These are phyloP conservation scores for Danio aesculapii DNA, from an alignment of 2,797 vertebrate genomes.

Conservation along the genomic window DNA sequence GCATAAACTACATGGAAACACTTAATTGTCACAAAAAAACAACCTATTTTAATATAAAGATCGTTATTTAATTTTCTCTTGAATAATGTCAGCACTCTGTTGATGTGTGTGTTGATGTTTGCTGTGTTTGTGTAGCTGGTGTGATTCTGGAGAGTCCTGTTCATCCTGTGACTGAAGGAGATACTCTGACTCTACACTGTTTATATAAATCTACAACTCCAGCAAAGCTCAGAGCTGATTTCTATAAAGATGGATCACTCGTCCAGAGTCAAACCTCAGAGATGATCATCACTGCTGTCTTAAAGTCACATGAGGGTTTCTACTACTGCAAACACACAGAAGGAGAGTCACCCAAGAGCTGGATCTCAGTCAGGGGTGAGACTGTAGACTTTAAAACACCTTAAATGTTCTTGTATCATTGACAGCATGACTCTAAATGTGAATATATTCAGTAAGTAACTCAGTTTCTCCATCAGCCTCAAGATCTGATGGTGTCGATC, in stretches of 20 bases:
- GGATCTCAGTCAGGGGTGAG: conserved; percentile 47
- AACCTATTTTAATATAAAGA: too few species aligned
- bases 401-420: background rate
- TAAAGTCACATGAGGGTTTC: conserved; percentile 61
- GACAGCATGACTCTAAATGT: background rate
- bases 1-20: too few species aligned
- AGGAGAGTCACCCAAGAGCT: conserved; percentile 51
- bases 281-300: conserved; percentile 53
- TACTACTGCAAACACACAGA: conserved; percentile 53
- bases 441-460: background rate
- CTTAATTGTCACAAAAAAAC: too few species aligned
- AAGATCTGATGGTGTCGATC: background rate
- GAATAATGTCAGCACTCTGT: too few species aligned
- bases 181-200: conserved; percentile 61
- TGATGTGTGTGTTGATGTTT: too few species aligned
- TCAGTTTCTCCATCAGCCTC: background rate
- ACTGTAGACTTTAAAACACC: too few species aligned
- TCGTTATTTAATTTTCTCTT: too few species aligned
- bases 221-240: conserved; percentile 37
- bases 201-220: rapidly evolving
- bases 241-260: conserved; percentile 56
- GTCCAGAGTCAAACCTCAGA: conserved; percentile 30
- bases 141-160: conserved; percentile 48
- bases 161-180: conserved; percentile 56
- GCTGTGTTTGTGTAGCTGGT: background rate